phyloP scores from a whole-genome alignment of 2,113 vertebrate species.

The Marcusenius ussheri region DNA sequence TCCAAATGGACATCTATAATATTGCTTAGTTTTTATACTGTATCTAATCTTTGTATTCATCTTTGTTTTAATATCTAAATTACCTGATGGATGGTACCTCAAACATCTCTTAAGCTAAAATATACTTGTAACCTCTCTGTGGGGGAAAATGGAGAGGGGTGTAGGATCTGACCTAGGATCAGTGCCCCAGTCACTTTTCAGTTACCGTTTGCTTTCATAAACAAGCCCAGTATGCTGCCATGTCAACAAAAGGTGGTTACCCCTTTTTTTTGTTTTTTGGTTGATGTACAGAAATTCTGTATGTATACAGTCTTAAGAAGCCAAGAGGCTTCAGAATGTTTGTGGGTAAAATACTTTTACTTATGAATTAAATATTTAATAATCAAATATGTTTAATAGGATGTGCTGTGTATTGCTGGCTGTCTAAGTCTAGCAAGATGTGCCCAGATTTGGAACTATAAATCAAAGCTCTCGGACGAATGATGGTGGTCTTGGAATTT shows the following conservation, averaged over 20 bases:
- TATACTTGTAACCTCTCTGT: neutral
- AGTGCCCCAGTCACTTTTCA: neutral
- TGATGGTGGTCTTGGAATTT: neutral
- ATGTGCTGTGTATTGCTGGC: neutral
- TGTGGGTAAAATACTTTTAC: neutral
- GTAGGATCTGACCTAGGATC: neutral
- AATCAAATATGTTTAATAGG: neutral
- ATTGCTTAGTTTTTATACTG: neutral
- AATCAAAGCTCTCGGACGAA: neutral
- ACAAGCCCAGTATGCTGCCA: neutral
- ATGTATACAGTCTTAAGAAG: neutral
- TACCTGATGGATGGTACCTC: neutral
- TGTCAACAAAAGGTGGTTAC: neutral
- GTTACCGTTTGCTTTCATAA: neutral
- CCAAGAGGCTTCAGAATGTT: neutral
- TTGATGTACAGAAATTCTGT: neutral
- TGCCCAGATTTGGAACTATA: neutral
- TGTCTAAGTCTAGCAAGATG: neutral
- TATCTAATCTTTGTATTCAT: neutral
- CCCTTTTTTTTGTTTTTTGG: neutral
- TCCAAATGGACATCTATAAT: neutral
- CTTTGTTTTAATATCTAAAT: neutral
- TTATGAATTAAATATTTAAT: slow-evolving; percentile 4
- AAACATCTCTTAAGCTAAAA: neutral
- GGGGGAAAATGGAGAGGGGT: neutral